Evolutionary conservation across 1,140 invertebrate genomes (phyloP).

Genomic region (Neodiprion pinetum): DNA sequence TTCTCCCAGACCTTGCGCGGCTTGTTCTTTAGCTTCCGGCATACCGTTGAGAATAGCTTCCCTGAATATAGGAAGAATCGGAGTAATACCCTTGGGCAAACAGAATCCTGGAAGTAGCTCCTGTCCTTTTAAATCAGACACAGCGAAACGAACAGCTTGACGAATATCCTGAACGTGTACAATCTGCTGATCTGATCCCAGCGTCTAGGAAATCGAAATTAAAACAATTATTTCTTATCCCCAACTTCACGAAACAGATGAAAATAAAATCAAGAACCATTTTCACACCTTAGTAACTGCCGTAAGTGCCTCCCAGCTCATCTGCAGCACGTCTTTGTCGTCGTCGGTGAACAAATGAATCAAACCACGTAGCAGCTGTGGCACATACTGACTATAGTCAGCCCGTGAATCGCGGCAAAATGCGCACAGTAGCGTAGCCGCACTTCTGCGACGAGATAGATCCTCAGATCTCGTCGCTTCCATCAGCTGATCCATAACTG

Average conservation of each 20-base stretch:
- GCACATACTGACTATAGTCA: conserved; percentile 86
- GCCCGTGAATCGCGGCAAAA: conserved; percentile 90
- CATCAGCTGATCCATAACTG: conserved; percentile 91
- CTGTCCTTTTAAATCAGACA: conserved; percentile 83
- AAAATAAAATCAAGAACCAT: conserved; percentile 17
- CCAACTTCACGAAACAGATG: conserved; percentile 16
- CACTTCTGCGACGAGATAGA: conserved; percentile 73
- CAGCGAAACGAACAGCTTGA: conserved; percentile 89
- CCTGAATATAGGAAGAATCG: conserved; percentile 92
- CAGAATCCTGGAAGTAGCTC: conserved; percentile 93
- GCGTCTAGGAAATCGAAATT: conserved; percentile 62
- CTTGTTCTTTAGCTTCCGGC: conserved; percentile 94
- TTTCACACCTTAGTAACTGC: conserved; percentile 81
- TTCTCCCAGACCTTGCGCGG: conserved; percentile 92
- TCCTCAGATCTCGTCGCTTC: conserved; percentile 75
- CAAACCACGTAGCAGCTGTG: conserved; percentile 86
- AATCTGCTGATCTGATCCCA: conserved; percentile 83
- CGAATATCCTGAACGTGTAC: conserved; percentile 87
- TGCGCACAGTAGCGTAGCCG: conserved; percentile 85
- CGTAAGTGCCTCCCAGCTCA: conserved; percentile 89
- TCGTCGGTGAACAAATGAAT: conserved; percentile 84
- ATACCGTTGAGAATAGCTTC: conserved; percentile 95
- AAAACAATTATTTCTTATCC: conserved; percentile 14
- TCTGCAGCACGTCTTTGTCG: conserved; percentile 82
- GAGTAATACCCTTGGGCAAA: conserved; percentile 92